These are phyloP conservation scores for Gortyna flavago DNA, from an alignment of 2,888 invertebrate genomes.

Conservation along the genomic window DNA sequence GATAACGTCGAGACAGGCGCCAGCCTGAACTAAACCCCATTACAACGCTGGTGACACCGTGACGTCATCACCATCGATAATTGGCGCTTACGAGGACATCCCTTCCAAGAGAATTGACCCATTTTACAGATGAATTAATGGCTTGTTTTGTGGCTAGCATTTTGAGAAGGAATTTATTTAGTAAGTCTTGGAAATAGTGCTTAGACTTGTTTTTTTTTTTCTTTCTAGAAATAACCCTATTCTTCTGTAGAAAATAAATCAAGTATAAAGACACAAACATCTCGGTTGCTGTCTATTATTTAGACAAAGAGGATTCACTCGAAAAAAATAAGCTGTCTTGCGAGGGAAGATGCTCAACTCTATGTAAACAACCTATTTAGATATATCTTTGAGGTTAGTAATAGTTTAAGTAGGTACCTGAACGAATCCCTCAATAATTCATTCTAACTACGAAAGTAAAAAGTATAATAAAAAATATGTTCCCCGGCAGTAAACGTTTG, in stretches of 20 bases:
- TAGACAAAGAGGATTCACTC: not conserved
- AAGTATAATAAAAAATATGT: not conserved
- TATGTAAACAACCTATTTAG: not conserved
- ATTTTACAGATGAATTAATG: constrained; percentile 52
- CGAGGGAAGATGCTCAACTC: not conserved
- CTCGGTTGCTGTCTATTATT: not conserved
- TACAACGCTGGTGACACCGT: constrained; percentile 59
- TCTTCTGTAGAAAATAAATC: not conserved
- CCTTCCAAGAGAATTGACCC: constrained; percentile 53
- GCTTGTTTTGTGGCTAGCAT: constrained; percentile 18
- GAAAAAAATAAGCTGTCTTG: not conserved
- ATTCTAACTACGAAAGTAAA: not conserved
- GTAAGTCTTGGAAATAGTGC: not conserved
- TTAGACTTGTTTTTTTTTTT: not conserved
- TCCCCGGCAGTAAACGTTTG: too few relatives aligned
- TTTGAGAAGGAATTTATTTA: constrained; percentile 4
- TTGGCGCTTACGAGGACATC: constrained; percentile 51
- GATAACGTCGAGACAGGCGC: constrained; percentile 71
- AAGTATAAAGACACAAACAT: not conserved
- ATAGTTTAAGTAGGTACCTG: too few relatives aligned
- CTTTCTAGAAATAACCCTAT: not conserved
- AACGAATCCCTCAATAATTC: not conserved
- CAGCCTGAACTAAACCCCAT: constrained; percentile 65
- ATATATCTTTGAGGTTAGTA: not conserved
- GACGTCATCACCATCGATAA: constrained; percentile 60